Evolutionary conservation across 2,113 vertebrate species (phyloP).

Genomic region (Dicrurus megarhynchus): DNA sequence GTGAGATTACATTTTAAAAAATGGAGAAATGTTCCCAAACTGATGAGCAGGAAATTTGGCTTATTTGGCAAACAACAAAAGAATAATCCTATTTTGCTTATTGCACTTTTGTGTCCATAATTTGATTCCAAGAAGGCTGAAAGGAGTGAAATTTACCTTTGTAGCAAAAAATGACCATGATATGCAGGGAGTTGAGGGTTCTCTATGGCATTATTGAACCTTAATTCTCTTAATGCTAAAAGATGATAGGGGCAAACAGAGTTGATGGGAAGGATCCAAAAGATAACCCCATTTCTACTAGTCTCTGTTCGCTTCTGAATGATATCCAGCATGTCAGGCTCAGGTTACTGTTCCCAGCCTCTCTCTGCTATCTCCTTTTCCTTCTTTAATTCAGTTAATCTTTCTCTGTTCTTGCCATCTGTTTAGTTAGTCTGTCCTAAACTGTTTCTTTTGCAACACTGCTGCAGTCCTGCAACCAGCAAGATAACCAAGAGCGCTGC

Average conservation of each 20-base stretch:
- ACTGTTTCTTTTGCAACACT: neutral
- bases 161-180: neutral
- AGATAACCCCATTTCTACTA: neutral
- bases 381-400: neutral
- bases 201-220: neutral
- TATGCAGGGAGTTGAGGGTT: neutral
- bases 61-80: neutral
- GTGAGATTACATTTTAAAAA: neutral
- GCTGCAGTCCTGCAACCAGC: neutral
- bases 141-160: neutral
- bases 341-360: neutral
- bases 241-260: neutral
- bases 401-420: neutral
- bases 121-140: neutral
- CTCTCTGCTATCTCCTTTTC: neutral
- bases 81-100: neutral
- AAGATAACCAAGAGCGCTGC: neutral
- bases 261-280: neutral
- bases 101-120: neutral
- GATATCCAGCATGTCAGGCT: neutral
- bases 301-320: neutral
- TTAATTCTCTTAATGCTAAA: neutral
- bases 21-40: neutral
- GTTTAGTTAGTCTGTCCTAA: neutral
- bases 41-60: neutral